Percentiles rank a stretch among this genome's conserved stretches.
These are phyloP conservation scores for Ranitomeya variabilis DNA, from an alignment of 2,113 vertebrate genomes.

Conservation along the genomic window DNA sequence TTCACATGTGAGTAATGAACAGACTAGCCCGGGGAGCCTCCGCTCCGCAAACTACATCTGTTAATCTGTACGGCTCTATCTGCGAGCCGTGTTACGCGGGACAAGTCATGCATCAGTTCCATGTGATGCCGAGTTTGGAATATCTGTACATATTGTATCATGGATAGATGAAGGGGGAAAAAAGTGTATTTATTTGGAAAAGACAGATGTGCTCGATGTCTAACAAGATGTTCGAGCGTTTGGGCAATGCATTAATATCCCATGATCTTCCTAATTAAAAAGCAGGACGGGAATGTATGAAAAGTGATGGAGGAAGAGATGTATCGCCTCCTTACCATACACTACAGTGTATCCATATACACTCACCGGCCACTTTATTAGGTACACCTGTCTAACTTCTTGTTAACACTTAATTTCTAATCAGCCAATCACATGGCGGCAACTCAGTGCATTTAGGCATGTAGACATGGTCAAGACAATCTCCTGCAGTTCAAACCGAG, in stretches of 20 bases:
- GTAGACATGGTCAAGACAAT: no score
- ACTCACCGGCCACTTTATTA: no score
- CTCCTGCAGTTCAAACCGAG: no score
- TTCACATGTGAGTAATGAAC: constrained; percentile 26
- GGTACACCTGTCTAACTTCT: no score
- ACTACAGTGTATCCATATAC: no score
- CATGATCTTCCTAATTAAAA: background rate
- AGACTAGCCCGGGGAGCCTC: constrained; percentile 22
- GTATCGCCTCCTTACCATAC: no score
- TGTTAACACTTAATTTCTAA: no score
- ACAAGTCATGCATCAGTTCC: constrained; percentile 41
- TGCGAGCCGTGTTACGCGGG: background rate
- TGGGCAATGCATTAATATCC: constrained; percentile 9
- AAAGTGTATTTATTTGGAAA: background rate
- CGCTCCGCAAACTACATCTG: constrained; percentile 31
- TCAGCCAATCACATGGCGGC: no score
- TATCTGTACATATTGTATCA: background rate
- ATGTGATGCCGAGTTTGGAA: background rate
- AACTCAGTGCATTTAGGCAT: no score
- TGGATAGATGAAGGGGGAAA: constrained; percentile 15
- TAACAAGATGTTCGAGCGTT: background rate
- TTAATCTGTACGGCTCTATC: constrained; percentile 20
- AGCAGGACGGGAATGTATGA: background rate
- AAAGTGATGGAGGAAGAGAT: background rate
- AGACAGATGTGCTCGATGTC: constrained; percentile 9